These are phyloP conservation scores for Pogoniulus pusillus DNA, from an alignment of 2,797 vertebrate species.

Conservation along the genomic window DNA sequence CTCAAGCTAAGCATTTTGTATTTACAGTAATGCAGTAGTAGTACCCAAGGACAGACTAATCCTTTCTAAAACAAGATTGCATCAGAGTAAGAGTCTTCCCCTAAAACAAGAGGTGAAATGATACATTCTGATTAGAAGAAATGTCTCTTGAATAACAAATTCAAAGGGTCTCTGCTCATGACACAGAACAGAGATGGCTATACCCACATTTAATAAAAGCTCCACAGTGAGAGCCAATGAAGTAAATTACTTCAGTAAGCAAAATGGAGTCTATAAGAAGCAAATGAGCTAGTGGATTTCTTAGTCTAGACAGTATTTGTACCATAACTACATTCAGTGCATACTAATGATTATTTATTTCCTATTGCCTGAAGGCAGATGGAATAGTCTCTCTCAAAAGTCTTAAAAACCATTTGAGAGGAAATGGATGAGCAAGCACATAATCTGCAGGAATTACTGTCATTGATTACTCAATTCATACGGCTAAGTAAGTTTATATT, in stretches of 20 bases:
- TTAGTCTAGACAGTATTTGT: slow-evolving; percentile 40
- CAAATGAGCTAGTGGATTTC: slow-evolving; percentile 21
- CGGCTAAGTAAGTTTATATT: not conserved
- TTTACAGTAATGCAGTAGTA: slow-evolving; percentile 26
- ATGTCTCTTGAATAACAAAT: not conserved
- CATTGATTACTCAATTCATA: not conserved
- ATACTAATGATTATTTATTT: slow-evolving; percentile 36
- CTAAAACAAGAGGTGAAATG: not conserved
- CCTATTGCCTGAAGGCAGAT: slow-evolving; percentile 28
- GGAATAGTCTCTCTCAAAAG: slow-evolving; percentile 19
- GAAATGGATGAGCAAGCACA: not conserved
- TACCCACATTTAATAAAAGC: not conserved
- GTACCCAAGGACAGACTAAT: slow-evolving; percentile 21
- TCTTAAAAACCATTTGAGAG: not conserved
- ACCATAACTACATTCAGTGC: not conserved
- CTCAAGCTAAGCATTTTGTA: slow-evolving; percentile 4
- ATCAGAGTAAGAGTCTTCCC: not conserved
- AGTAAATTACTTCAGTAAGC: not conserved
- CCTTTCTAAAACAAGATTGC: not conserved
- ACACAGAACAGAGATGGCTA: not conserved
- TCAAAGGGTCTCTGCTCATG: not conserved
- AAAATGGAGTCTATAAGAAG: slow-evolving; percentile 13
- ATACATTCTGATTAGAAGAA: not conserved
- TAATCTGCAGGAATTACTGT: slow-evolving; percentile 14
- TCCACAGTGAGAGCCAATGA: not conserved